Evolutionary conservation across 2,888 invertebrate species (phyloP).

Genomic region (Dynastes grantii): DNA sequence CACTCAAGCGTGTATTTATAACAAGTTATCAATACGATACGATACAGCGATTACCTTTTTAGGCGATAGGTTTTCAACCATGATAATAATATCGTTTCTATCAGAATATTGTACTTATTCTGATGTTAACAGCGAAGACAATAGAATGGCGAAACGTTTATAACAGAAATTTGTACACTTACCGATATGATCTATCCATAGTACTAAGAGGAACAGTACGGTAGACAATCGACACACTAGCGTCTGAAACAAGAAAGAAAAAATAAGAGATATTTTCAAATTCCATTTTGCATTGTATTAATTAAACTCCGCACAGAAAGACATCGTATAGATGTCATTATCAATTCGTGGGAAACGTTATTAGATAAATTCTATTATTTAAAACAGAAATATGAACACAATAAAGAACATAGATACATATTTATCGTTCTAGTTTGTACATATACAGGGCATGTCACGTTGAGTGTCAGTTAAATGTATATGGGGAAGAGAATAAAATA

Average conservation of each 20-base stretch:
- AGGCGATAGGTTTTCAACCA: background rate
- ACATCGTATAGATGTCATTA: too few relatives aligned
- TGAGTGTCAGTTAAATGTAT: too few relatives aligned
- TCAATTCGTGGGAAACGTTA: too few relatives aligned
- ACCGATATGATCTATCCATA: slow-evolving; percentile 63
- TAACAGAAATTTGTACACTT: slow-evolving; percentile 55
- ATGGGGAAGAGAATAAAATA: too few relatives aligned
- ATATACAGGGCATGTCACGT: too few relatives aligned
- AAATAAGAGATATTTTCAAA: slow-evolving; percentile 25
- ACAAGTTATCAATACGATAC: background rate
- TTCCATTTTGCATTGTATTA: background rate
- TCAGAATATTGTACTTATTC: background rate
- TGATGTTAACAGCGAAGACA: background rate
- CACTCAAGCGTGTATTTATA: background rate
- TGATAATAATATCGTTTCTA: background rate
- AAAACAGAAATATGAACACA: too few relatives aligned
- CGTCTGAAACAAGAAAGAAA: slow-evolving; percentile 62
- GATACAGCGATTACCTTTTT: background rate
- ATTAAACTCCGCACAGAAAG: too few relatives aligned
- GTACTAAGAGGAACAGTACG: slow-evolving; percentile 62
- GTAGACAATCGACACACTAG: slow-evolving; percentile 64
- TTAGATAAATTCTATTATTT: too few relatives aligned
- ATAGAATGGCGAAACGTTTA: background rate
- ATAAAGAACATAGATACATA: too few relatives aligned
- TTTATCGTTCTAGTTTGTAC: too few relatives aligned